Evolutionary conservation across 2,113 vertebrate genomes (phyloP).

Genomic region (Etheostoma cragini): DNA sequence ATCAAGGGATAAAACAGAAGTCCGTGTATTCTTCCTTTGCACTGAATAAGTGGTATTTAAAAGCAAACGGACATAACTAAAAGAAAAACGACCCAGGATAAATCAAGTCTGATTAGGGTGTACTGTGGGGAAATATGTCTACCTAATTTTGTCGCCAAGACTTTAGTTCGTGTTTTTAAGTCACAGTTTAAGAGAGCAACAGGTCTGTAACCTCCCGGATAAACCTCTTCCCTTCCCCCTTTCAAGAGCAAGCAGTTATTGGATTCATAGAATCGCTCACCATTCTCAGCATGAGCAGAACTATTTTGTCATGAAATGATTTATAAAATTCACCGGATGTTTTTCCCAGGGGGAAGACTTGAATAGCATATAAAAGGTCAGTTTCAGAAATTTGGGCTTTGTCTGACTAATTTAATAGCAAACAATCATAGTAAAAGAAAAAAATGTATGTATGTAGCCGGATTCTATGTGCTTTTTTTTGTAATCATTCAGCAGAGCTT

Average conservation of each 20-base stretch:
- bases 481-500: constrained; percentile 8
- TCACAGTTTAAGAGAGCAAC: background rate
- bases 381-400: background rate
- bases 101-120: background rate
- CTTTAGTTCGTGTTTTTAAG: background rate
- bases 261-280: too few relatives aligned
- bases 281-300: too few relatives aligned
- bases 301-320: too few relatives aligned
- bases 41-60: background rate
- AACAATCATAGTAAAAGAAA: background rate
- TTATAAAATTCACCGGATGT: too few relatives aligned
- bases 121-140: background rate
- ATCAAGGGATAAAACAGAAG: background rate
- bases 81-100: background rate
- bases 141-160: background rate
- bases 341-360: too few relatives aligned
- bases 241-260: background rate
- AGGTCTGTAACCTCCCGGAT: background rate
- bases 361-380: too few relatives aligned
- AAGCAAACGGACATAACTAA: background rate
- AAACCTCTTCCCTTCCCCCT: background rate
- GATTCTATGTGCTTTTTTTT: background rate
- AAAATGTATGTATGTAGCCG: background rate
- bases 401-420: constrained; percentile 6
- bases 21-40: background rate